phyloP scores from a whole-genome alignment of 1,140 invertebrate species.

The Bombus soroeensis region DNA sequence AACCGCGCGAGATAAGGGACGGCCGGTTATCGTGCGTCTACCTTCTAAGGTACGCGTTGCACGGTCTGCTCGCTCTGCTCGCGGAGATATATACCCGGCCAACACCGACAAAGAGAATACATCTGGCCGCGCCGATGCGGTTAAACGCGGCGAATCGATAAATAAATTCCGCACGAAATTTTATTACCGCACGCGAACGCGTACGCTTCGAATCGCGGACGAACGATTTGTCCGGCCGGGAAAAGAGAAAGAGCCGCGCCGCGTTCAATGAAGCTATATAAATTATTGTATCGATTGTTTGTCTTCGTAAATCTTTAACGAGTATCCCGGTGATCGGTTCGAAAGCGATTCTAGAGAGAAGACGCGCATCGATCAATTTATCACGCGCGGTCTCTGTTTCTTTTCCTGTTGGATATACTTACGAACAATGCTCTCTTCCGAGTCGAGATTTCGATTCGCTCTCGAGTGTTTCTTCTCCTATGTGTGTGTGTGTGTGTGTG shows the following conservation, averaged over 20 bases:
- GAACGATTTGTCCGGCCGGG: slow-evolving; percentile 30
- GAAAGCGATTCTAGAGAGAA: neutral
- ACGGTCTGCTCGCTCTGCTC: slow-evolving; percentile 15
- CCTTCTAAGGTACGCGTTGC: slow-evolving; percentile 57
- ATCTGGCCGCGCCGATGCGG: slow-evolving; percentile 20
- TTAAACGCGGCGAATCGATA: slow-evolving; percentile 46
- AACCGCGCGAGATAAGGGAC: slow-evolving; percentile 64
- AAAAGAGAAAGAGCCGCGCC: neutral
- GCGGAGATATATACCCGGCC: slow-evolving; percentile 42
- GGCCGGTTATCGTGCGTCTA: slow-evolving; percentile 70
- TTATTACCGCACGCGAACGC: slow-evolving; percentile 31
- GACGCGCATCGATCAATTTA: slow-evolving; percentile 19
- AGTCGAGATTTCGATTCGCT: neutral
- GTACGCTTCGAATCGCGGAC: slow-evolving; percentile 2
- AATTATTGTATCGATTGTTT: slow-evolving; percentile 44
- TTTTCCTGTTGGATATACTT: no score
- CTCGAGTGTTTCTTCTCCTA: neutral
- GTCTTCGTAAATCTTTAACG: slow-evolving; percentile 37
- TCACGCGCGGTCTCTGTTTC: neutral
- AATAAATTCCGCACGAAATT: slow-evolving; percentile 55
- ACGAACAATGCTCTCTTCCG: neutral
- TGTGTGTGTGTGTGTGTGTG: accelerated
- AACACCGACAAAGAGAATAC: slow-evolving; percentile 48
- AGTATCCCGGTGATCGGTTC: neutral
- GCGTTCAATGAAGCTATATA: slow-evolving; percentile 29